These are phyloP conservation scores for Platycnemis pennipes DNA, from an alignment of 2,888 invertebrate genomes.

Conservation along the genomic window DNA sequence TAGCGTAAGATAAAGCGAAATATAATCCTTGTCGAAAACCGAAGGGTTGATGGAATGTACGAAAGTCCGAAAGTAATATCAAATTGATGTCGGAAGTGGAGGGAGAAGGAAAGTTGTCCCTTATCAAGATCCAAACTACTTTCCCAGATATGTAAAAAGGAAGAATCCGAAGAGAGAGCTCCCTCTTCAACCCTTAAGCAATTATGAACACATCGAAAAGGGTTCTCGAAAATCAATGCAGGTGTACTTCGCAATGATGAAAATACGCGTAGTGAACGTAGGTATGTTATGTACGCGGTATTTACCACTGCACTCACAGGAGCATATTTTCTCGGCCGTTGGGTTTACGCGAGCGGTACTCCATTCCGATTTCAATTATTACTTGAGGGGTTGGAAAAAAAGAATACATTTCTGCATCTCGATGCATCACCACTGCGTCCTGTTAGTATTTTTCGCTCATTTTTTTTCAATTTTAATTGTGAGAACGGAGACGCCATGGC, in stretches of 20 bases:
- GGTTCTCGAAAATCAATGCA: background rate
- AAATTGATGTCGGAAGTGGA: background rate
- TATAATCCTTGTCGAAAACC: background rate
- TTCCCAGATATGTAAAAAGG: background rate
- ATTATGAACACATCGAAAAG: background rate
- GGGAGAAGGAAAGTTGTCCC: background rate
- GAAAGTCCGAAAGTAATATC: background rate
- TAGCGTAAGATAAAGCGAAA: background rate
- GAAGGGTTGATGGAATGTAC: background rate
- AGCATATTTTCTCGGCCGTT: background rate
- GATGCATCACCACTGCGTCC: background rate
- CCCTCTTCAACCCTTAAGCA: background rate
- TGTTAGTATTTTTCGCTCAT: background rate
- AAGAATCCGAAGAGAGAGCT: background rate
- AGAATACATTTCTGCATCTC: slow-evolving; percentile 6
- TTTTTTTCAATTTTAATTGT: background rate
- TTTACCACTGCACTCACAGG: background rate
- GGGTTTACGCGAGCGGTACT: background rate
- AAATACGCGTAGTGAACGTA: background rate
- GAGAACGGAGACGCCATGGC: background rate
- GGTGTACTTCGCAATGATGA: background rate
- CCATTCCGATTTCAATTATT: background rate
- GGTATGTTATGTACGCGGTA: too few species aligned
- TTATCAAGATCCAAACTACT: background rate
- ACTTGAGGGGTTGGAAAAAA: background rate